Evolutionary conservation across 2,797 vertebrate species (phyloP), one percentile per base, ranked within the genome.

Genomic region (Sebastes umbrosus): DNA sequence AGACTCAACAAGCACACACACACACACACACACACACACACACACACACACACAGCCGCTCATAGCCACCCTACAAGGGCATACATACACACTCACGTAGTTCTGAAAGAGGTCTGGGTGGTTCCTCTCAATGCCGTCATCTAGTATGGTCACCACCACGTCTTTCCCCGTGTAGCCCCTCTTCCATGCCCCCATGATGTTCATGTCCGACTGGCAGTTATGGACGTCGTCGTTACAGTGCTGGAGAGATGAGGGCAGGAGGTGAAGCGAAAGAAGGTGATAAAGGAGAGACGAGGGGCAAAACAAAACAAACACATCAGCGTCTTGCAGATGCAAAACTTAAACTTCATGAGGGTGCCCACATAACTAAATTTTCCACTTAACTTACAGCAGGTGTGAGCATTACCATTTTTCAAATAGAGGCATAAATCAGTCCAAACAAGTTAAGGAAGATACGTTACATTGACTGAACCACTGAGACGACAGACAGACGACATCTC

Each of bases 141-240:
- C 98, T 87, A 99, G 92, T 81, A 99, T 99, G 74, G 98, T 99
- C 85, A 99, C 97, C 84, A 99, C 98, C 46, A 99, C 97, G 16
- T 98, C 96, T 95, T 97, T 98, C n/a, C 98, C 98, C 0, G 98
- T 99, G 94, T 99, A 99, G 84, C 98, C 98, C 90, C 97, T 96
- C 92, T 97, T 99, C 98, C 98, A 99, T 13, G 98, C 98, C n/a
- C 98, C 98, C 93, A 99, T 96, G 75, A 99, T 98, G 92, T 99
- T 99, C 98, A 99, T 99, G 93, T 99, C 98, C 3, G 98, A 99
- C 84, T 99, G 98, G 92, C 98, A 99, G 90, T 98, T 98, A 77
- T 98, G 97, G 12, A 96, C 96, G 63, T 98, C 97, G 68, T 99
- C 98, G 20, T 96, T 99, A 94, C 98, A 99, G 91, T 99, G 98